Conservation (phyloP, 2,113 vertebrate species). For the Pelecanus crispus region DNA sequence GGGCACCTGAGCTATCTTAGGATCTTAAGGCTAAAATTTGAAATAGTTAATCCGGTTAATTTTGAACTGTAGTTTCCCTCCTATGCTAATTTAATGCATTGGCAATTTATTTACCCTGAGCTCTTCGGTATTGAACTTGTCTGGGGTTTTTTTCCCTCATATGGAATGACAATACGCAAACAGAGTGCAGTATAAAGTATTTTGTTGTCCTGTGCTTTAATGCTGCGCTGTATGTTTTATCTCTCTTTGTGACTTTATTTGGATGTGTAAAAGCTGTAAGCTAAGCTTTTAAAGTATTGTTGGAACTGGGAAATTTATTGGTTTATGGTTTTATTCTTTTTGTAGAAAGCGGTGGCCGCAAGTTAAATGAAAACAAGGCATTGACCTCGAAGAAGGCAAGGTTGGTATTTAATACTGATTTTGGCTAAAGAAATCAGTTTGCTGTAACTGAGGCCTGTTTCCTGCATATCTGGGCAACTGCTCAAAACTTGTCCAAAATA, state of each 20-base stretch:
- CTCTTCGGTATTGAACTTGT: not conserved
- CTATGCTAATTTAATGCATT: fast-evolving
- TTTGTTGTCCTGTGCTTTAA: not conserved
- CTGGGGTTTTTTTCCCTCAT: not conserved
- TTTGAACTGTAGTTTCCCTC: not conserved
- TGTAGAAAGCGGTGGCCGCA: constrained; percentile 92
- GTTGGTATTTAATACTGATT: constrained; percentile 62
- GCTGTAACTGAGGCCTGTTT: not conserved
- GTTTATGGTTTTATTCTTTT: not conserved
- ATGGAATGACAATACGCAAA: fast-evolving
- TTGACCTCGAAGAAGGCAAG: constrained; percentile 95
- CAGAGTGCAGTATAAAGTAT: fast-evolving
- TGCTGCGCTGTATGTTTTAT: not conserved
- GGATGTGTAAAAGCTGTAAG: not conserved
- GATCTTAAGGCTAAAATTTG: not conserved
- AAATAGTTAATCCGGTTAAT: not conserved
- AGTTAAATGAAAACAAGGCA: constrained; percentile 94
- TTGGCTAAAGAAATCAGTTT: not conserved
- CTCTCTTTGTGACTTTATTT: not conserved
- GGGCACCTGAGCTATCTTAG: not conserved
- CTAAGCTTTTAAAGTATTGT: not conserved
- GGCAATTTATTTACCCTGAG: not conserved
- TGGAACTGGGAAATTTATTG: not conserved
- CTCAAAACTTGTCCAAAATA: not conserved
- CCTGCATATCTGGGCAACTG: not conserved